These are phyloP conservation scores for Lates calcarifer DNA, from an alignment of 2,113 vertebrate species.

Conservation along the genomic window DNA sequence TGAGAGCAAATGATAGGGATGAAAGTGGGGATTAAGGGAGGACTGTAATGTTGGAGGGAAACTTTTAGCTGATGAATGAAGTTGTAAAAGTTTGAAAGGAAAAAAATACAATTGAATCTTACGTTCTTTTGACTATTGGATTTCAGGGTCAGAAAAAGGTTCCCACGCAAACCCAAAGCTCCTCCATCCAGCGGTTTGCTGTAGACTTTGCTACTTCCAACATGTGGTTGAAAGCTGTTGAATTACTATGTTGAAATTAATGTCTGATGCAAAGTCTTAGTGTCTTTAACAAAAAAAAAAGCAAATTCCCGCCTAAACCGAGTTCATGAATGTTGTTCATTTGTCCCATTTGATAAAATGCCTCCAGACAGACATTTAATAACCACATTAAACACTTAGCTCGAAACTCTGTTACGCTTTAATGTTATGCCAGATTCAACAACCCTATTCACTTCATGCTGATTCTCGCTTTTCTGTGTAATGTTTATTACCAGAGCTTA, in stretches of 20 bases:
- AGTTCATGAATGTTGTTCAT: constrained; percentile 41
- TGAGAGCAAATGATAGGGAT: constrained; percentile 57
- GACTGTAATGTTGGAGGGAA: constrained; percentile 1
- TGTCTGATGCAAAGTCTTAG: constrained; percentile 34
- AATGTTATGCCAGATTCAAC: constrained; percentile 40
- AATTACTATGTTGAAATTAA: constrained; percentile 22
- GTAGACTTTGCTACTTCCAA: constrained; percentile 27
- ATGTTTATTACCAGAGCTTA: constrained; percentile 7
- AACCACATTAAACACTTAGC: constrained; percentile 47
- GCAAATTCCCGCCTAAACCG: not conserved
- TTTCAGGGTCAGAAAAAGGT: constrained; percentile 9
- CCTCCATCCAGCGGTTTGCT: constrained; percentile 23
- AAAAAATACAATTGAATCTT: not conserved
- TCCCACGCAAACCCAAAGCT: constrained; percentile 22
- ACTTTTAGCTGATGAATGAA: not conserved
- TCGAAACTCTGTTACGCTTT: constrained; percentile 35
- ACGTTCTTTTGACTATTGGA: not conserved
- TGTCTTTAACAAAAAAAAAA: constrained; percentile 8
- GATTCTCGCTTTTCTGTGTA: constrained; percentile 22
- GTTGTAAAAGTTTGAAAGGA: not conserved
- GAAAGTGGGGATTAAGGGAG: constrained; percentile 18
- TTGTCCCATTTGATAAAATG: constrained; percentile 56
- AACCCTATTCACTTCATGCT: constrained; percentile 16
- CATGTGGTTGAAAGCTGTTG: constrained; percentile 61
- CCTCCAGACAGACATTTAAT: constrained; percentile 55